Percentiles rank a stretch among this genome's conserved stretches.
phyloP scores from a whole-genome alignment of 2,888 invertebrate genomes.

The Hirtodrosophila alboralis region DNA sequence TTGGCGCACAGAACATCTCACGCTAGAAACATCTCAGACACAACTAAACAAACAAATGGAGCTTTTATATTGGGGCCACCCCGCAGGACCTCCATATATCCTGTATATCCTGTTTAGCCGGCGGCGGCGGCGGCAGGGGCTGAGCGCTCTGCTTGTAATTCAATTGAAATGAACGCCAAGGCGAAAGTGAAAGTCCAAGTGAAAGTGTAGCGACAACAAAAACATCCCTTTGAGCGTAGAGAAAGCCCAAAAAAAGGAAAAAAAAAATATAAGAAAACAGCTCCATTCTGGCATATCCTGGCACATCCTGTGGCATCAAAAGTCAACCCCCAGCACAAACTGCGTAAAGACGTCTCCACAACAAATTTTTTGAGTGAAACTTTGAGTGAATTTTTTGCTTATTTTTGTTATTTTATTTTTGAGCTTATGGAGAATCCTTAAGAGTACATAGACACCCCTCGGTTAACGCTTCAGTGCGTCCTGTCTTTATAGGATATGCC shows the following conservation, averaged over 20 bases:
- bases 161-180: conserved; percentile 64
- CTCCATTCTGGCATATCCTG: conserved; percentile 7
- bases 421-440: no score
- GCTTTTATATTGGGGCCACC: conserved; percentile 61
- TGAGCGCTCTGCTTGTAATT: conserved; percentile 53
- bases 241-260: conserved; percentile 37
- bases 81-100: no score
- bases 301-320: conserved; percentile 24
- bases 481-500: conserved; percentile 55
- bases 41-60: conserved; percentile 75
- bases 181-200: conserved; percentile 38
- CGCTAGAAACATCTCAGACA: conserved; percentile 81
- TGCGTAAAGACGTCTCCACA: conserved; percentile 39
- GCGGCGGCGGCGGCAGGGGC: conserved; percentile 26
- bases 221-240: conserved; percentile 62
- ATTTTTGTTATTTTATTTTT: no score
- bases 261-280: conserved; percentile 10
- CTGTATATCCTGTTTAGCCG: no score
- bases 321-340: conserved; percentile 60
- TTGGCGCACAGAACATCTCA: conserved; percentile 81
- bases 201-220: conserved; percentile 55
- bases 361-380: conserved; percentile 62
- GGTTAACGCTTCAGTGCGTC: no score
- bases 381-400: conserved; percentile 54
- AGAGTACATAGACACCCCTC: no score